These are phyloP conservation scores for Pachyuromys duprasi DNA, from an alignment of 2,797 vertebrate genomes.

Conservation along the genomic window DNA sequence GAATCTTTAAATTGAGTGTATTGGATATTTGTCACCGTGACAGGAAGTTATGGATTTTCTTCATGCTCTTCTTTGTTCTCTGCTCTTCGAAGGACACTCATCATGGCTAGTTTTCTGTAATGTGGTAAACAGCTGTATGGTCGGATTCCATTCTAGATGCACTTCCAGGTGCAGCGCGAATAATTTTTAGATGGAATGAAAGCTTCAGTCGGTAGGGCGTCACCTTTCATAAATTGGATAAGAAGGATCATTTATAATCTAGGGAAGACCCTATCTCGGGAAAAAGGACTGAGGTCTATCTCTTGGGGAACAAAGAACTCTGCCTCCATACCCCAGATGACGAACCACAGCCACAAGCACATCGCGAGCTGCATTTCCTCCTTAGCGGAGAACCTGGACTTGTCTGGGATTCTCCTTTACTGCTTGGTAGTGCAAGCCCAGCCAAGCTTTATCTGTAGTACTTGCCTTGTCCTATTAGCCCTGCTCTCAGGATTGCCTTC, in stretches of 20 bases:
- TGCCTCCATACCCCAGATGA: neutral
- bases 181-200: neutral
- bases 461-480: neutral
- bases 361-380: neutral
- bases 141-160: neutral
- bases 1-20: neutral
- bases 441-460: neutral
- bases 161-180: neutral
- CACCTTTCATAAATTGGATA: accelerated
- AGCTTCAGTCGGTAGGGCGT: neutral
- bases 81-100: neutral
- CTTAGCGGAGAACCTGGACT: neutral
- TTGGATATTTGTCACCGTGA: neutral
- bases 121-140: accelerated
- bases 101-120: neutral
- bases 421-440: no score
- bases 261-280: neutral
- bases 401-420: neutral
- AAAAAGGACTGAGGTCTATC: neutral
- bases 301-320: neutral
- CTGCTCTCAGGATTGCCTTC: neutral
- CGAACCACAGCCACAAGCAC: no score
- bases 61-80: neutral
- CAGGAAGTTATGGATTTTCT: neutral
- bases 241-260: no score